phyloP scores from a whole-genome alignment of 1,140 invertebrate genomes.

The Apis dorsata region DNA sequence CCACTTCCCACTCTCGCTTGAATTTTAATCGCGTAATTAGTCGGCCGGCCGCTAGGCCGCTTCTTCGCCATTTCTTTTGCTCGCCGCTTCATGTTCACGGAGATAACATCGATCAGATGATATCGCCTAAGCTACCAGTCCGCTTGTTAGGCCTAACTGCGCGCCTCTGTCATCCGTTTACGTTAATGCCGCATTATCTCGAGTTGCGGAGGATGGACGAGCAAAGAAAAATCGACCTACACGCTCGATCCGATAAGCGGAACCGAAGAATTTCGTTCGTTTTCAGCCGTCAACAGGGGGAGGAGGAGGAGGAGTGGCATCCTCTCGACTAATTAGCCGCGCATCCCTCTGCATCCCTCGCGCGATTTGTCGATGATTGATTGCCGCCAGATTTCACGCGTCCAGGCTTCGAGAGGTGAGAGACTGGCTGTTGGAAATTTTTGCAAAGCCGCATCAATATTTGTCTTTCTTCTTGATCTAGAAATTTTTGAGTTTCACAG shows the following conservation, averaged over 20 bases:
- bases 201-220: neutral
- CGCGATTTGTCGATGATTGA: too few relatives aligned
- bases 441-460: too few relatives aligned
- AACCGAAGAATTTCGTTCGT: constrained; percentile 16
- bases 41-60: constrained; percentile 41
- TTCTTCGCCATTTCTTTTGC: constrained; percentile 27
- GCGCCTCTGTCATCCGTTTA: constrained; percentile 43
- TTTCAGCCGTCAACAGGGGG: constrained; percentile 33
- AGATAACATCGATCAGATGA: constrained; percentile 58
- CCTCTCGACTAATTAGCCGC: constrained; percentile 28
- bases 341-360: too few relatives aligned
- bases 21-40: constrained; percentile 71
- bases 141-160: constrained; percentile 69
- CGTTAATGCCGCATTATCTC: constrained; percentile 31
- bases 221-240: constrained; percentile 20
- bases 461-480: too few relatives aligned
- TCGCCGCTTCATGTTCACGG: constrained; percentile 41
- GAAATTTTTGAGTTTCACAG: too few relatives aligned
- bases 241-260: constrained; percentile 26
- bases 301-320: neutral
- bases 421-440: too few relatives aligned
- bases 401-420: too few relatives aligned
- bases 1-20: constrained; percentile 39
- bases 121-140: constrained; percentile 50
- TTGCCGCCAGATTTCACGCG: too few relatives aligned